Evolutionary conservation across 2,797 vertebrate species (phyloP).

Genomic region (Acridotheres tristis): DNA sequence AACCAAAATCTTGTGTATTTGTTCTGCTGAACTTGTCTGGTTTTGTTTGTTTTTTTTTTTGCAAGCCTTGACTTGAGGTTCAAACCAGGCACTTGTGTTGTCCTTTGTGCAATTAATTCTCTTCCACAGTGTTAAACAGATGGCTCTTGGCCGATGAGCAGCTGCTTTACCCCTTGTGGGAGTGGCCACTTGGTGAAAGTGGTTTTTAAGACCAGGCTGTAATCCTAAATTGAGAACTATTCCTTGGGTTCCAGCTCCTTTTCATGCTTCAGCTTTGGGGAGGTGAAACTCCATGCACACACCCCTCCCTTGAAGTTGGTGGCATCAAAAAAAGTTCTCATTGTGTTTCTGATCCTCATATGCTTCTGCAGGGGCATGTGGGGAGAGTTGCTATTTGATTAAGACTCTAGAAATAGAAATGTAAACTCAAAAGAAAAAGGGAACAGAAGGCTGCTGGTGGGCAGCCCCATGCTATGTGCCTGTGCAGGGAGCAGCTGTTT

Average conservation of each 20-base stretch:
- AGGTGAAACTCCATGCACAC: neutral
- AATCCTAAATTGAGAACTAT: neutral
- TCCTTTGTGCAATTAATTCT: neutral
- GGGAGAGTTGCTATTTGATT: neutral
- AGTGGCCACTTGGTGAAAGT: neutral
- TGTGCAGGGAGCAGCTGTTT: neutral
- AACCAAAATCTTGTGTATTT: neutral
- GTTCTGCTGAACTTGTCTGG: neutral
- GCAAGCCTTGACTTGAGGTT: neutral
- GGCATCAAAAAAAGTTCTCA: neutral
- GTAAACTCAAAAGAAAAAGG: neutral
- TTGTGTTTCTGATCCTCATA: neutral
- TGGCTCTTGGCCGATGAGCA: neutral
- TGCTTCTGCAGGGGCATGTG: accelerated
- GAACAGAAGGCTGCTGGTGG: neutral
- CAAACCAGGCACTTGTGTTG: neutral
- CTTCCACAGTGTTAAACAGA: neutral
- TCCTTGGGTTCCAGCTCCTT: accelerated
- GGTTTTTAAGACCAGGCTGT: neutral
- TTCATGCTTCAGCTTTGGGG: neutral
- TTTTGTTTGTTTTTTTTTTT: no score
- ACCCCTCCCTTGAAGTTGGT: neutral
- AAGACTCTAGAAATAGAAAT: neutral
- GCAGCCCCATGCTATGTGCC: neutral
- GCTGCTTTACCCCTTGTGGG: neutral